These are phyloP conservation scores for Cistogaster globosa DNA, from an alignment of 2,888 invertebrate genomes.

Conservation along the genomic window DNA sequence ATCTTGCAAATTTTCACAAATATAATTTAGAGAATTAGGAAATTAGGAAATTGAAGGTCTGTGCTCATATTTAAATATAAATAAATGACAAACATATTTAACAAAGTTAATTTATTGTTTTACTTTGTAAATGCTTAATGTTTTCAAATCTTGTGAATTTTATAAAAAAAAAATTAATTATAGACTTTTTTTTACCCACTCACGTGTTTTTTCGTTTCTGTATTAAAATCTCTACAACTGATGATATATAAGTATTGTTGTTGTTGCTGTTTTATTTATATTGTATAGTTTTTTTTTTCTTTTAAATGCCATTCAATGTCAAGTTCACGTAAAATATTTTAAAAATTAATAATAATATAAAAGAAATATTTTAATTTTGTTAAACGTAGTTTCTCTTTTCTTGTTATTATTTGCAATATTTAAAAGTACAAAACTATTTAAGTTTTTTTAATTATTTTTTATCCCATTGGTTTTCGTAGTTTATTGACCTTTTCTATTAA, in stretches of 20 bases:
- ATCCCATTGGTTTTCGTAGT: no score
- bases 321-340: conserved; percentile 55
- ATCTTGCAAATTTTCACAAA: no score
- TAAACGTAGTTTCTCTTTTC: not conserved
- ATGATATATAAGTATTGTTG: not conserved
- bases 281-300: conserved; percentile 37
- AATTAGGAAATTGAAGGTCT: no score
- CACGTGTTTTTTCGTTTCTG: conserved; percentile 43
- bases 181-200: conserved; percentile 31
- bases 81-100: conserved; percentile 19
- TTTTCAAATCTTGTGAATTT: not conserved
- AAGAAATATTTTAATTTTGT: not conserved
- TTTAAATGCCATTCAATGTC: conserved; percentile 59
- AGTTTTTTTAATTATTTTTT: no score
- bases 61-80: not conserved
- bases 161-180: conserved; percentile 35
- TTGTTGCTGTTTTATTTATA: conserved; percentile 13
- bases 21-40: no score
- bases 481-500: not conserved
- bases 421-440: no score
- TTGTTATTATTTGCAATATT: not conserved
- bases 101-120: not conserved
- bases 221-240: not conserved
- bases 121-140: not conserved
- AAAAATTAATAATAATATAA: conserved; percentile 16